These are phyloP conservation scores for Thaumetopoea pityocampa DNA, from an alignment of 1,140 invertebrate genomes.

Conservation along the genomic window DNA sequence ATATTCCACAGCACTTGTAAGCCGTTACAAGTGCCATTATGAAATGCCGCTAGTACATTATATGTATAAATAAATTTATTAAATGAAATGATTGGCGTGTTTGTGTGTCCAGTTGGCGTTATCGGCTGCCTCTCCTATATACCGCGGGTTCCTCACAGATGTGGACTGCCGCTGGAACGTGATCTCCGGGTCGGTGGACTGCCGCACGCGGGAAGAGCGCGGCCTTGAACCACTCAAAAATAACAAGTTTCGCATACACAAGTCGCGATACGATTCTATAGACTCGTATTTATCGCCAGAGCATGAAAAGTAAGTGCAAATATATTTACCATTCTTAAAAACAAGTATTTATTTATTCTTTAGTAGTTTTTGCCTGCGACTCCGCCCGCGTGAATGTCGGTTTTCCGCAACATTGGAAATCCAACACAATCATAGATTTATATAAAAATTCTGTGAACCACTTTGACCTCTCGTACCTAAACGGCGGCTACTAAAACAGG, in stretches of 20 bases:
- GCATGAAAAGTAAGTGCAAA: conserved; percentile 80
- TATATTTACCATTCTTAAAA: background rate
- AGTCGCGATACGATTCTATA: conserved; percentile 98
- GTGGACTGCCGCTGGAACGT: conserved; percentile 98
- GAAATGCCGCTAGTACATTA: too few species aligned
- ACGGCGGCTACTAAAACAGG: too few species aligned
- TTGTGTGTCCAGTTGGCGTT: conserved; percentile 86
- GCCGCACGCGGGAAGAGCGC: conserved; percentile 95
- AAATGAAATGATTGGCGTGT: too few species aligned
- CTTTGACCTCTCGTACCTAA: too few species aligned
- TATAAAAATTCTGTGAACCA: too few species aligned
- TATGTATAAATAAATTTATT: too few species aligned
- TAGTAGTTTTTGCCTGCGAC: too few species aligned
- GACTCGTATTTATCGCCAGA: conserved; percentile 96
- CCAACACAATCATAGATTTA: too few species aligned
- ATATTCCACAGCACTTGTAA: too few species aligned
- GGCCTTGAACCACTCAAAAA: conserved; percentile 86
- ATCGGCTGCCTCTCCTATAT: conserved; percentile 96
- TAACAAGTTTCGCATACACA: conserved; percentile 90
- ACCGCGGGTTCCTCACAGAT: conserved; percentile 94
- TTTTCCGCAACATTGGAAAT: too few species aligned
- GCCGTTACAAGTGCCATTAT: too few species aligned
- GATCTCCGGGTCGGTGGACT: conserved; percentile 96
- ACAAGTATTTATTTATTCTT: background rate
- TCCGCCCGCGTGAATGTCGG: too few species aligned